phyloP scores from a whole-genome alignment of 1,140 invertebrate species.

The Pseudomyrmex flavicornis region DNA sequence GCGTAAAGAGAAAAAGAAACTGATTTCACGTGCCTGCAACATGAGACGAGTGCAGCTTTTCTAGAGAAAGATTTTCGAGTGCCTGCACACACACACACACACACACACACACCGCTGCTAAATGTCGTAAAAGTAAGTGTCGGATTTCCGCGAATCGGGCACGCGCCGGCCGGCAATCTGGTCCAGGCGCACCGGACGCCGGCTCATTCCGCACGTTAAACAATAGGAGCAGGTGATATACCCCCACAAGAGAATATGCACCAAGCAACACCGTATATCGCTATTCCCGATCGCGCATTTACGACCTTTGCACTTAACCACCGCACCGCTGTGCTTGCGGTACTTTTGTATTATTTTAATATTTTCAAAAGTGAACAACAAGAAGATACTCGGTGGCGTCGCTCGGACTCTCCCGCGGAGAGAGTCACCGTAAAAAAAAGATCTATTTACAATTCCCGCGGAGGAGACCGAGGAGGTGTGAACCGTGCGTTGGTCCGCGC shows the following conservation, averaged over 20 bases:
- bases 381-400: slow-evolving; percentile 1
- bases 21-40: not conserved
- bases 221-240: slow-evolving; percentile 76
- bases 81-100: slow-evolving; percentile 24
- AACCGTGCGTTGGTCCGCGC: slow-evolving; percentile 70
- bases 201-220: slow-evolving; percentile 64
- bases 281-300: slow-evolving; percentile 45
- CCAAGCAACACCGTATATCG: not conserved
- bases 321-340: not conserved
- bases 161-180: slow-evolving; percentile 62
- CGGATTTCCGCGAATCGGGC: slow-evolving; percentile 66
- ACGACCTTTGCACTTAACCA: not conserved
- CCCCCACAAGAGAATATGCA: slow-evolving; percentile 45
- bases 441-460: slow-evolving; percentile 70
- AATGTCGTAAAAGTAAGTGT: slow-evolving; percentile 75
- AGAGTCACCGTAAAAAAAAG: slow-evolving; percentile 34
- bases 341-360: no score
- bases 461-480: slow-evolving; percentile 67
- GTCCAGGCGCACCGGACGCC: slow-evolving; percentile 58
- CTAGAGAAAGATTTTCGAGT: slow-evolving; percentile 44
- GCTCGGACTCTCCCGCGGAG: slow-evolving; percentile 60
- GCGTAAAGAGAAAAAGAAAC: not conserved
- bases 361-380: not conserved
- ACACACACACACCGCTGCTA: slow-evolving; percentile 1
- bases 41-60: slow-evolving; percentile 44